A percentile compares a stretch with the other conserved stretches of the same genome.
These are phyloP conservation scores for Trachythela sp. DNA, from an alignment of 64 coral and sea anemone species.

Conservation along the genomic window DNA sequence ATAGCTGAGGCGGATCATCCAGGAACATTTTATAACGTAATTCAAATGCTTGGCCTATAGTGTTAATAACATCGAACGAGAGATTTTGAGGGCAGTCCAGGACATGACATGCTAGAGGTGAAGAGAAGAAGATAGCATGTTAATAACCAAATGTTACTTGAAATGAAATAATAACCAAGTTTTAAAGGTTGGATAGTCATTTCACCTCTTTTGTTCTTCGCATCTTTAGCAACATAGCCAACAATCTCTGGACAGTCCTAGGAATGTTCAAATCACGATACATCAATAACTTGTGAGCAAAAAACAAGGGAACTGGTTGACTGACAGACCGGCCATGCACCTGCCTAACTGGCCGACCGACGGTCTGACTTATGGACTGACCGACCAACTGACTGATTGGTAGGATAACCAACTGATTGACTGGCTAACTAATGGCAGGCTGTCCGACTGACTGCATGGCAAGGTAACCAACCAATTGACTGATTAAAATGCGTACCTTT, in stretches of 20 bases:
- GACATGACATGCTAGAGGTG: constrained; percentile 68
- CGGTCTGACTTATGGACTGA: no score
- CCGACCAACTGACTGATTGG: no score
- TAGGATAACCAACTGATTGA: no score
- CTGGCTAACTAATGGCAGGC: no score
- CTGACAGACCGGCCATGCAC: no score
- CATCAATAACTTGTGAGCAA: no score
- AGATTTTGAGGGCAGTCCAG: constrained; percentile 82
- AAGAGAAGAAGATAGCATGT: background rate
- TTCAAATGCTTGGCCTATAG: constrained; percentile 95
- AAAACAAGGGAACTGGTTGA: background rate
- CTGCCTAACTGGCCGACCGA: no score
- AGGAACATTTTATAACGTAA: constrained; percentile 98
- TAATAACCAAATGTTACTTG: background rate
- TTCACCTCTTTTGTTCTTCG: constrained; percentile 78
- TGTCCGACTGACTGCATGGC: no score
- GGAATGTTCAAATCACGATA: background rate
- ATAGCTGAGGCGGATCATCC: constrained; percentile 85
- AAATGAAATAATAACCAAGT: background rate
- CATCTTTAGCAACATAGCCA: constrained; percentile 97
- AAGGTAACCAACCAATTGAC: no score
- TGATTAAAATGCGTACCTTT: constrained; percentile 75
- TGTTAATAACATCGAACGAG: constrained; percentile 98
- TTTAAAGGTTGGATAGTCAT: background rate
- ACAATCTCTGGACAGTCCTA: constrained; percentile 98